Base-by-base conservation (phyloP, 2,797 vertebrate species). In the Cossypha caffra region DNA sequence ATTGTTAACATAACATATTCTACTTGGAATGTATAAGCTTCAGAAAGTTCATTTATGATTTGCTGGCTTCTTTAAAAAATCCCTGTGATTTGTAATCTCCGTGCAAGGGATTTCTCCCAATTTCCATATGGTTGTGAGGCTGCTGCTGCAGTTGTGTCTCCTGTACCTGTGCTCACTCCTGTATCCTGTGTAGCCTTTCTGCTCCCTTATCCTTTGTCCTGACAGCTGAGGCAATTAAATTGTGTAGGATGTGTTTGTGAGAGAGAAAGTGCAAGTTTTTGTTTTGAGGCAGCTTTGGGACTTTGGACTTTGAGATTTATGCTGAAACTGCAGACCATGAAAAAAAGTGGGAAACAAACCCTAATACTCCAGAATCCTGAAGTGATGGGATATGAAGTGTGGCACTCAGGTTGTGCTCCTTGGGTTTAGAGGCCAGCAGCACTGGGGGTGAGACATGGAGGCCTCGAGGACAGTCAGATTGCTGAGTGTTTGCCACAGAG, bases 401-500 rank as follows among this genome's bases (percentile, higher is more conserved):
- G 43, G 85, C 84, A 77, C 38, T 89, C 7, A 6, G 2, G 64
- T 45, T 87, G 87, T 43, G 29, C 59, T 86, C 62, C 89, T 68
- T 68, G 40, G 57, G 43, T 85, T 91, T 94, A 71, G 87, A 71
- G 83, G 74, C 83, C 3, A 0, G 79, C 89, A 88, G 86, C 79
- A 8, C 68, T 72, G 87, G 80, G 86, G 88, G 37, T 4, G 5
- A 68, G 88, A 72, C 69, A 59, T 50, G 31, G 86, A 86, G 84
- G 75, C 31, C 58, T 94, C 0, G 29, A 93, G 93, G 92, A 87
- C 84, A 78, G 47, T 57, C 69, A 74, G 95, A 78, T 38, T 88
- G 94, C 95, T 90, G 79, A 75, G 79, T 38, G 54, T 92, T 90
- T 94, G 95, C 86, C 91, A 93, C 76, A 66, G 59, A 62, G 84